Percentiles rank a stretch among this genome's conserved stretches.
These are phyloP conservation scores for Scarus forsteni DNA, from an alignment of 2,797 vertebrate species.

Conservation along the genomic window DNA sequence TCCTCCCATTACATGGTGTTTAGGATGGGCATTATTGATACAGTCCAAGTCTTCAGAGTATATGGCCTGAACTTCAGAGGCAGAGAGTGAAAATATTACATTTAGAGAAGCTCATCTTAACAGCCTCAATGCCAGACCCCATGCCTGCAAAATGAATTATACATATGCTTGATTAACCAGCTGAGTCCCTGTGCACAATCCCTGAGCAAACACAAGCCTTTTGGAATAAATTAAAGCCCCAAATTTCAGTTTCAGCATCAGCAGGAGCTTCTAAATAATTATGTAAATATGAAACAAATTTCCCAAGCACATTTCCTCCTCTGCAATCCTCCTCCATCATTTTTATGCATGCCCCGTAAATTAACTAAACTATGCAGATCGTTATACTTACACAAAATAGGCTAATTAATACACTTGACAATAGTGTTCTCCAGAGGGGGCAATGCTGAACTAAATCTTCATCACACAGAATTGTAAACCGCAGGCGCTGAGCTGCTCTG, in stretches of 20 bases:
- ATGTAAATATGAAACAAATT: constrained; percentile 84
- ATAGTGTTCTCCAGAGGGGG: constrained; percentile 71
- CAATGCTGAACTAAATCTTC: constrained; percentile 75
- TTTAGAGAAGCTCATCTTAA: constrained; percentile 64
- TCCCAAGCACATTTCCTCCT: constrained; percentile 79
- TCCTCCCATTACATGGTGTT: constrained; percentile 47
- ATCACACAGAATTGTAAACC: constrained; percentile 69
- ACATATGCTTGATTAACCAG: constrained; percentile 80
- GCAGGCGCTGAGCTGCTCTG: constrained; percentile 46
- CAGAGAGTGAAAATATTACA: constrained; percentile 65
- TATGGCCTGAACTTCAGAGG: constrained; percentile 51
- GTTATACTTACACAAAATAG: constrained; percentile 83
- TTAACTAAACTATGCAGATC: constrained; percentile 82
- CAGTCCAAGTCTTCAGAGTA: constrained; percentile 54
- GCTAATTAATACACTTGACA: constrained; percentile 86
- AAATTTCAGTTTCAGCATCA: constrained; percentile 65
- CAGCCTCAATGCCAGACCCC: constrained; percentile 66
- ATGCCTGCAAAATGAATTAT: constrained; percentile 76
- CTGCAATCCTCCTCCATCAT: constrained; percentile 75
- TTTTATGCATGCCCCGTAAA: constrained; percentile 76
- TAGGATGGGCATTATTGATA: constrained; percentile 50
- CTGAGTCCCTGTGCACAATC: constrained; percentile 74
- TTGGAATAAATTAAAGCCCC: constrained; percentile 76
- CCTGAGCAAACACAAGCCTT: constrained; percentile 73
- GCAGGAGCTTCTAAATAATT: constrained; percentile 76